A percentile compares a stretch with the other conserved stretches of the same genome.
phyloP scores from a whole-genome alignment of 2,797 vertebrate species.

The Sebastes diaconus region DNA sequence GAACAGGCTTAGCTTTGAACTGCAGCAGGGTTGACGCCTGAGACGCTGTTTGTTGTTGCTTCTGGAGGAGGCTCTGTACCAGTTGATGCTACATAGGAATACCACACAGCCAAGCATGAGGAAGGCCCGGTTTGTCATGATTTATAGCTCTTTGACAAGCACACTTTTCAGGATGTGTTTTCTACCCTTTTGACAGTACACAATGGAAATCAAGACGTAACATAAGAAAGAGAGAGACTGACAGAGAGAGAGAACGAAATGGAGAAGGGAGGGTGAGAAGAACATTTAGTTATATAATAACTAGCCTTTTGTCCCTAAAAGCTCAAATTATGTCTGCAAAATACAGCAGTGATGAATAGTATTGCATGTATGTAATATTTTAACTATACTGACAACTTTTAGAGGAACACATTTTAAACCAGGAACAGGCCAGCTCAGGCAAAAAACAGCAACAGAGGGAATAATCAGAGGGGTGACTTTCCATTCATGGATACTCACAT shows the following conservation, averaged over 20 bases:
- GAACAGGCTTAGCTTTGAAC: constrained; percentile 67
- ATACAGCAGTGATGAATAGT: not conserved
- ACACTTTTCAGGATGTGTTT: not conserved
- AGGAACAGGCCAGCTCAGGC: not conserved
- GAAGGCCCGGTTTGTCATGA: not conserved
- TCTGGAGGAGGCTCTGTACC: constrained; percentile 79
- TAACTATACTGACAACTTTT: not conserved
- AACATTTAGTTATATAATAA: not conserved
- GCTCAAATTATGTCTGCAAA: not conserved
- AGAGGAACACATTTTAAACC: not conserved
- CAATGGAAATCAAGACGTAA: not conserved
- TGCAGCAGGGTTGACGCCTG: constrained; percentile 65
- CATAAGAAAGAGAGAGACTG: not conserved
- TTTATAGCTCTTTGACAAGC: not conserved
- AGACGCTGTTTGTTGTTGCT: constrained; percentile 70
- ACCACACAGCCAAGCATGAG: constrained; percentile 60
- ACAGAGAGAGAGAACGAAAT: not conserved
- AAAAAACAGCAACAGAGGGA: not conserved
- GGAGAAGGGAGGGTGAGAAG: not conserved
- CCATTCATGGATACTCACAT: not conserved
- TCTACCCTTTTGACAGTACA: not conserved
- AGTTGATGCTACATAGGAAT: constrained; percentile 82
- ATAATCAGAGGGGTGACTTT: not conserved
- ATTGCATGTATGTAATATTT: not conserved
- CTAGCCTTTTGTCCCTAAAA: not conserved